Percentiles rank a stretch among this genome's conserved stretches.
These are phyloP conservation scores for Chymomyza amoena DNA, from an alignment of 2,888 invertebrate species.

Conservation along the genomic window DNA sequence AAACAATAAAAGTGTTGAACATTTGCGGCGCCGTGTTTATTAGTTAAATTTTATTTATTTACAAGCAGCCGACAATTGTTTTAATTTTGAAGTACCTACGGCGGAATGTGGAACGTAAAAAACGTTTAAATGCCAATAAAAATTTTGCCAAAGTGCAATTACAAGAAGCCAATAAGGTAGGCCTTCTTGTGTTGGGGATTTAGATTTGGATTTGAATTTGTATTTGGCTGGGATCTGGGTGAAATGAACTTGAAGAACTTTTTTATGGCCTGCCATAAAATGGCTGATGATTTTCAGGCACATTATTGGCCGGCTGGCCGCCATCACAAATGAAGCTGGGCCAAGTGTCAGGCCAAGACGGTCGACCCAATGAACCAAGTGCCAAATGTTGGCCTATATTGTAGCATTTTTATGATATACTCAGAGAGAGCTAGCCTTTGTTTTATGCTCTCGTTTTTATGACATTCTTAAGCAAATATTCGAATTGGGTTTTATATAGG, in stretches of 20 bases:
- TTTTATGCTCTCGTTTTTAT: slow-evolving; percentile 46
- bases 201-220: neutral
- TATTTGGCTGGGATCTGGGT: slow-evolving; percentile 10
- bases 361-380: neutral
- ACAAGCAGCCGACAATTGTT: slow-evolving; percentile 58
- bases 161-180: slow-evolving; percentile 60
- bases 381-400: slow-evolving; percentile 3
- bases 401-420: slow-evolving; percentile 32
- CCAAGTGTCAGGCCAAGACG: slow-evolving; percentile 4
- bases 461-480: slow-evolving; percentile 58
- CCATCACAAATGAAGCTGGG: slow-evolving; percentile 10
- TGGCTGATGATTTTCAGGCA: slow-evolving; percentile 15
- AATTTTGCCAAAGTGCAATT: slow-evolving; percentile 60
- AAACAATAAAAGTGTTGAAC: slow-evolving; percentile 38
- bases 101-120: neutral
- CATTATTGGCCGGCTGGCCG: slow-evolving; percentile 21
- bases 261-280: slow-evolving; percentile 49
- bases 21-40: slow-evolving; percentile 53
- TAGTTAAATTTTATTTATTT: slow-evolving; percentile 41
- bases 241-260: slow-evolving; percentile 48
- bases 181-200: neutral
- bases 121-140: slow-evolving; percentile 59
- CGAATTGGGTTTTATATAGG: slow-evolving; percentile 42
- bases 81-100: slow-evolving; percentile 40
- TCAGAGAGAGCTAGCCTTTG: neutral